phyloP scores from a whole-genome alignment of 2,113 vertebrate species.

The Aegotheles bennettii region DNA sequence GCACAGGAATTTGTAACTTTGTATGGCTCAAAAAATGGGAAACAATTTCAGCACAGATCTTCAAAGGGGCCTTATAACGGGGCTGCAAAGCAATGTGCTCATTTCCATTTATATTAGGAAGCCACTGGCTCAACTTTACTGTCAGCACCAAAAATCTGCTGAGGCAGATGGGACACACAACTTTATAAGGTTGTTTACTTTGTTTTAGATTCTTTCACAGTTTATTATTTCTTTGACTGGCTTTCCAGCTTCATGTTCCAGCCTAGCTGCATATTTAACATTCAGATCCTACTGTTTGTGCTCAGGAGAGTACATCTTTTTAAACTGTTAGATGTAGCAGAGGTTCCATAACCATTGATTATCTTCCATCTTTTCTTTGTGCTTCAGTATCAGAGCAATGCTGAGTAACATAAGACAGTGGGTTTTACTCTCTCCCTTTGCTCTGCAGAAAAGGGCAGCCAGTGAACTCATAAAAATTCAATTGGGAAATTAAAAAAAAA shows the following conservation, averaged over 20 bases:
- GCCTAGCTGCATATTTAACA: constrained; percentile 36
- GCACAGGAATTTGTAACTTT: neutral
- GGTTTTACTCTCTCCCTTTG: neutral
- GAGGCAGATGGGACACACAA: neutral
- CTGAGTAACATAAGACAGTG: neutral
- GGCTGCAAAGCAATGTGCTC: neutral
- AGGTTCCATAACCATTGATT: neutral
- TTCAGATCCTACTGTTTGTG: constrained; percentile 12
- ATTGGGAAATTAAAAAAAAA: neutral
- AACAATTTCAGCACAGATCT: neutral
- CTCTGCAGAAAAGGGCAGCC: neutral
- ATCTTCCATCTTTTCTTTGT: neutral
- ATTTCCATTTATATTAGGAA: constrained; percentile 12
- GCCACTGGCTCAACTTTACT: neutral
- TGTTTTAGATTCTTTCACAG: constrained; percentile 22
- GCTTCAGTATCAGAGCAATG: neutral
- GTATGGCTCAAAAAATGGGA: neutral
- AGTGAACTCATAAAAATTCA: neutral
- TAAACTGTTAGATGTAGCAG: neutral
- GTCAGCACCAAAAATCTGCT: neutral
- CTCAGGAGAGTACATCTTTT: neutral
- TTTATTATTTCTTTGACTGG: constrained; percentile 44
- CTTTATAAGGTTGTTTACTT: constrained; percentile 42
- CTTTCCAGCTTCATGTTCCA: constrained; percentile 13
- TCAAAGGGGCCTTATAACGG: neutral